Conservation (phyloP, 1,140 invertebrate species). For the Octopus sinensis region DNA sequence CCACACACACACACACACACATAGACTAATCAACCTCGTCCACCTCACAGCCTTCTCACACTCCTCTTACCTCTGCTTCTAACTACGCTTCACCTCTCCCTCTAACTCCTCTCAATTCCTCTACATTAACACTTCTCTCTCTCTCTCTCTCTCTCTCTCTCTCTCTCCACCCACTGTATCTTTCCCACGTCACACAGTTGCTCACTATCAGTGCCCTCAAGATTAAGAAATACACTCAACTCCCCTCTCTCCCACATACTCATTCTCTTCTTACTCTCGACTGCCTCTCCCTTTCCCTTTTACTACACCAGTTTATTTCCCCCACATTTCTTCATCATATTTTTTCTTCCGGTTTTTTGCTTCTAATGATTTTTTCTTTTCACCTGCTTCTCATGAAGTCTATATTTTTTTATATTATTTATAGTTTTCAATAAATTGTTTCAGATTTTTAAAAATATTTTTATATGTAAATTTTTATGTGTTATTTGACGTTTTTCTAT, state of each 20-base stretch:
- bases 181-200: not conserved
- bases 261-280: not conserved
- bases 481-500: too few species aligned
- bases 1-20: not conserved
- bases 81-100: not conserved
- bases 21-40: not conserved
- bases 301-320: not conserved
- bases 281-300: not conserved
- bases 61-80: not conserved
- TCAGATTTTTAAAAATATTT: too few species aligned
- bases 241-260: not conserved
- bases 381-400: not conserved
- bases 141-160: not conserved
- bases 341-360: not conserved
- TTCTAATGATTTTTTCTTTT: not conserved
- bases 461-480: too few species aligned
- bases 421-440: too few species aligned
- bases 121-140: not conserved
- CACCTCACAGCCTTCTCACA: not conserved
- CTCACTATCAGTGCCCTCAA: not conserved
- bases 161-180: not conserved
- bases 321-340: not conserved
- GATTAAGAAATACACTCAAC: not conserved
- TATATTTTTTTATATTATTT: too few species aligned
- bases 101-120: not conserved